Evolutionary conservation across 2,888 invertebrate genomes (phyloP).

Genomic region (Ferdinandea cuprea): DNA sequence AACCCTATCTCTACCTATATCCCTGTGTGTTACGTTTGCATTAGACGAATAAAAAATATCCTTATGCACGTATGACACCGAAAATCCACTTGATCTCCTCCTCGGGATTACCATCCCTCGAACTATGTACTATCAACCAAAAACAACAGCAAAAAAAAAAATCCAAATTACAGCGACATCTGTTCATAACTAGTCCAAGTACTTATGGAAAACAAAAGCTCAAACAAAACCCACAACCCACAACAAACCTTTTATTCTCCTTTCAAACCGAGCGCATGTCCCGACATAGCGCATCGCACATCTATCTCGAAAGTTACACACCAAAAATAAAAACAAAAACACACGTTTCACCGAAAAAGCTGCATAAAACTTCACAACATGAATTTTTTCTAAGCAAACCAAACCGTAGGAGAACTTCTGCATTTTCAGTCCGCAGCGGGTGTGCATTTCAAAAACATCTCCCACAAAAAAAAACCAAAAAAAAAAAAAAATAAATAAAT

Average conservation of each 20-base stretch:
- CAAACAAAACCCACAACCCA: neutral
- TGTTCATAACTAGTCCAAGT: constrained; percentile 46
- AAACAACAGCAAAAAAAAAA: constrained; percentile 13
- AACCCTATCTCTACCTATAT: constrained; percentile 27
- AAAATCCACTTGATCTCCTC: constrained; percentile 61
- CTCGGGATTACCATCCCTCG: constrained; percentile 55
- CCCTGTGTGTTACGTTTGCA: constrained; percentile 31
- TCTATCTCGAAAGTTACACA: constrained; percentile 43
- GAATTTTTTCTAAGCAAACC: constrained; percentile 45
- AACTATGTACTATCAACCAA: neutral
- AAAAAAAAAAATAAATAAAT: too few species aligned
- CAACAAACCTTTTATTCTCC: constrained; percentile 42
- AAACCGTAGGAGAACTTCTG: constrained; percentile 76
- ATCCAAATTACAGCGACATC: constrained; percentile 55
- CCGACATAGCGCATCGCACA: constrained; percentile 63
- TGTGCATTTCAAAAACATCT: constrained; percentile 82
- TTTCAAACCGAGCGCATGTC: constrained; percentile 53
- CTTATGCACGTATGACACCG: constrained; percentile 61
- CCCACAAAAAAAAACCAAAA: constrained; percentile 52
- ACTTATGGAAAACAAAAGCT: constrained; percentile 57
- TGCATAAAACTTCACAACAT: constrained; percentile 50
- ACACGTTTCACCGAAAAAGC: constrained; percentile 68
- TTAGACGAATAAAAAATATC: constrained; percentile 48
- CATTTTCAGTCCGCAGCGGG: constrained; percentile 82
- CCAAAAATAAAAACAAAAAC: constrained; percentile 50